Evolutionary conservation across 92 coral and sea anemone species (phyloP).

Genomic region (Anthopleura xanthogrammica): DNA sequence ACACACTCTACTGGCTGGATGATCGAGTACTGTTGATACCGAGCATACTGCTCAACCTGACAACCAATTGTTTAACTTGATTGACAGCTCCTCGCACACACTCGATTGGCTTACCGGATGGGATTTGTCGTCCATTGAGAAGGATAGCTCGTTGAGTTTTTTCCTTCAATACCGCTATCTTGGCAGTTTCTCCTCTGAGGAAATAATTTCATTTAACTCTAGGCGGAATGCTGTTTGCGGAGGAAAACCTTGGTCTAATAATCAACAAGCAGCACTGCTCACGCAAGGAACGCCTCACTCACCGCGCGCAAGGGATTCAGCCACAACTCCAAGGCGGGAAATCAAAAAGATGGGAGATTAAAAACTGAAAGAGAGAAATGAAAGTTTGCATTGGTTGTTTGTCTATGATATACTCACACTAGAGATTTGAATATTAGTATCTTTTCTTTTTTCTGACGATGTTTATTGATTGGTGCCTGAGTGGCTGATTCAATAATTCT

Average conservation of each 20-base stretch:
- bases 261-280: background rate
- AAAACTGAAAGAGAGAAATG: background rate
- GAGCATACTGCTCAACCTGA: constrained; percentile 53
- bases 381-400: background rate
- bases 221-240: background rate
- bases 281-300: background rate
- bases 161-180: constrained; percentile 33
- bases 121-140: constrained; percentile 12
- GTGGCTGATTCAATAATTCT: background rate
- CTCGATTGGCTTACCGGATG: constrained; percentile 48
- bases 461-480: background rate
- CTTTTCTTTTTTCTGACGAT: background rate
- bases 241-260: background rate
- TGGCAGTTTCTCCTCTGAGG: constrained; percentile 9
- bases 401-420: background rate
- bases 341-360: background rate
- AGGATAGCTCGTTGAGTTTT: constrained; percentile 27
- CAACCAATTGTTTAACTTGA: constrained; percentile 95
- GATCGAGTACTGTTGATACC: constrained; percentile 32
- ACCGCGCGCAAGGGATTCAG: background rate
- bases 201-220: background rate
- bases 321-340: background rate
- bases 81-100: constrained; percentile 78
- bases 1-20: constrained; percentile 1
- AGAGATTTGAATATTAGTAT: background rate